Evolutionary conservation across 2,888 invertebrate genomes (phyloP), one percentile per base, ranked within the genome.

Genomic region (Microplitis manilae): DNA sequence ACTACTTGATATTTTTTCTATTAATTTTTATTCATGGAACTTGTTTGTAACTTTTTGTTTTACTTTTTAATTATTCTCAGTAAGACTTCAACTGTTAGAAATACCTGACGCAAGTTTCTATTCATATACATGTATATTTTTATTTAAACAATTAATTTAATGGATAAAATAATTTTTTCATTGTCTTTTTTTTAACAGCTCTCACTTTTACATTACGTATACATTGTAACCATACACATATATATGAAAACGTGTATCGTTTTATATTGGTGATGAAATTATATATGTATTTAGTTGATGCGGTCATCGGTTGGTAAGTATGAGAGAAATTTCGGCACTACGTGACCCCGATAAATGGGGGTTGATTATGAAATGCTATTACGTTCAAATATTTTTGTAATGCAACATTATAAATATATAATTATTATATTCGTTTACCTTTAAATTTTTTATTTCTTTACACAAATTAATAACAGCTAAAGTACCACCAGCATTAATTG

Each of bases 401-500:
- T 77, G 20, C 60, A 70, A 62, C 87, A 85, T 90, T 90, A 78
- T 82, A 75, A 87, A 67, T 60, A 17, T 5, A 68, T 13, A 64
- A 13, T 69, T 59, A 20, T 64, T 75, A 69, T 41, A 65, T 13
- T 17, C 59, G 82, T 84, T 89, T 86, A 94, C 94, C 90, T 93
- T 93, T 64, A 95, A 90, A 61, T 93, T 91, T 78, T 91, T 91
- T 91, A 95, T 94, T 81, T 92, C 90, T 86, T 92, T 93, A 84
- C 94, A 94, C 61, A 96, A 89, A 6, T 91, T 90, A 13, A 95
- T 86, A 78, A 96, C 89, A 82, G 94, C 92, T 79, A 92, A 91
- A 0, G 94, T 93, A 67, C 93, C 94, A 59, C 92, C 90, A 6
- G 95, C 93, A 88, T 96, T 96, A 88, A 95, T 94, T 77, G 92